A percentile compares a stretch with the other conserved stretches of the same genome.
These are phyloP conservation scores for Vanessa cardui DNA, from an alignment of 2,888 invertebrate genomes.

Conservation along the genomic window DNA sequence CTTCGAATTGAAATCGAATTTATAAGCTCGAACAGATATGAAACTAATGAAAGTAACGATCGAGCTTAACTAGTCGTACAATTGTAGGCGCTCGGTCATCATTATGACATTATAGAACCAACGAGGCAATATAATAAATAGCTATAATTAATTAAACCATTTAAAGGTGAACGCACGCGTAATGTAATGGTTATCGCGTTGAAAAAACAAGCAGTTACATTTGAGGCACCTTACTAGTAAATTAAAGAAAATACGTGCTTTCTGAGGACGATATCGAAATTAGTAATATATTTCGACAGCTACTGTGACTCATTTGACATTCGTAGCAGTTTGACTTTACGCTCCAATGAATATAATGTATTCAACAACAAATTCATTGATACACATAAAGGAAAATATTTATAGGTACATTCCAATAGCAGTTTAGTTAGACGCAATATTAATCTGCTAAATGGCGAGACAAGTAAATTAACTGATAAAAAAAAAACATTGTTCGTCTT, in stretches of 20 bases:
- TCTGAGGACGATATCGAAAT: conserved; percentile 9
- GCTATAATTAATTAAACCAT: conserved; percentile 26
- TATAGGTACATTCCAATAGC: not conserved
- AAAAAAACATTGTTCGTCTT: too few relatives aligned
- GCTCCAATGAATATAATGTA: not conserved
- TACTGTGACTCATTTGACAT: not conserved
- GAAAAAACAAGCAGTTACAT: conserved; percentile 25
- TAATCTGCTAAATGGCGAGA: too few relatives aligned
- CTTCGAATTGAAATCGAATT: too few relatives aligned
- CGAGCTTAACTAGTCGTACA: not conserved
- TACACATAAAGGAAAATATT: not conserved
- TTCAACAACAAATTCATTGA: not conserved
- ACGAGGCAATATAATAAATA: conserved; percentile 27
- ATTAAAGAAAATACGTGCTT: conserved; percentile 16
- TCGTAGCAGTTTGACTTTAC: not conserved
- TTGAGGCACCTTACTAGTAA: conserved; percentile 17
- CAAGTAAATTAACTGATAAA: too few relatives aligned
- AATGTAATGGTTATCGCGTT: conserved; percentile 34
- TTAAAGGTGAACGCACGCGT: conserved; percentile 33
- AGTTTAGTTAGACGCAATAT: not conserved
- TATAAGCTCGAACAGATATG: too few relatives aligned
- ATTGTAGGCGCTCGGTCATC: conserved; percentile 14
- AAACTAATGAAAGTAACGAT: not conserved
- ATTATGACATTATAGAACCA: conserved; percentile 12
- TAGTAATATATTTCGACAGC: conserved; percentile 16